phyloP scores from a whole-genome alignment of 2,113 vertebrate genomes.

The Spea multiplicata region DNA sequence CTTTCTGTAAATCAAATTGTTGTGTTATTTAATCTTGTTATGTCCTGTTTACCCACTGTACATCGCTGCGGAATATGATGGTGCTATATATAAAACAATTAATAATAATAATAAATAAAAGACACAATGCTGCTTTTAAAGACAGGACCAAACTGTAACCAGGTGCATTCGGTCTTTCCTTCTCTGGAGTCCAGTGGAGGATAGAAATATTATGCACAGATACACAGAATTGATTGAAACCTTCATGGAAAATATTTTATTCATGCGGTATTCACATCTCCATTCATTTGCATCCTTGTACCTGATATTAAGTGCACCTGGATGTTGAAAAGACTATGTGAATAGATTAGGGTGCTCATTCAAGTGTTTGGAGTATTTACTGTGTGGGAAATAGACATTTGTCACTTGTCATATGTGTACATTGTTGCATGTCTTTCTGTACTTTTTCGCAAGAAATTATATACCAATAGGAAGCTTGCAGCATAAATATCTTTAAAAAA shows the following conservation, averaged over 20 bases:
- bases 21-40: no score
- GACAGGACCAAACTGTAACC: constrained; percentile 24
- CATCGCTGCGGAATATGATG: no score
- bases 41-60: no score
- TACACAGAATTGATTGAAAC: constrained; percentile 3
- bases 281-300: constrained; percentile 24
- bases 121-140: no score
- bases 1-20: no score
- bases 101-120: no score
- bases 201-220: constrained; percentile 27
- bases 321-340: constrained; percentile 1
- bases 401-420: neutral
- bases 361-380: neutral
- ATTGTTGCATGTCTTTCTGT: no score
- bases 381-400: neutral
- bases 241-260: constrained; percentile 16
- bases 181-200: constrained; percentile 15
- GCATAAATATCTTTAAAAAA: no score
- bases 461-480: no score
- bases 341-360: neutral
- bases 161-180: neutral
- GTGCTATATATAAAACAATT: no score
- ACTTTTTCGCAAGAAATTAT: no score
- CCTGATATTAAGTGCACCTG: neutral
- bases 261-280: constrained; percentile 8